phyloP scores from a whole-genome alignment of 1,140 invertebrate species.

The Neotoxoptera formosana region DNA sequence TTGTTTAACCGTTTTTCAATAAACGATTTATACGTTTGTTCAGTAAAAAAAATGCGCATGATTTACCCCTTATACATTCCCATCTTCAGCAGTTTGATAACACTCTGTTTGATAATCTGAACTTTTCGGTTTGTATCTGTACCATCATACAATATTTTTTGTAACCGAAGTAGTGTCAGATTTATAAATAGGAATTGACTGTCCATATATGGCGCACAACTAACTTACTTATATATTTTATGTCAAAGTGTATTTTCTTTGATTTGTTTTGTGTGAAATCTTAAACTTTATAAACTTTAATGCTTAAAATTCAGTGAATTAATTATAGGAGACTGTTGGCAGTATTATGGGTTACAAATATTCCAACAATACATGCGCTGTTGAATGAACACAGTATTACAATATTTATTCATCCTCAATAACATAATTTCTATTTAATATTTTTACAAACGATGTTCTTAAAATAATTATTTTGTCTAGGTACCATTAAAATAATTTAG shows the following conservation, averaged over 20 bases:
- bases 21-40: conserved; percentile 30
- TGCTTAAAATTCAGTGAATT: background rate
- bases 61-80: background rate
- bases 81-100: background rate
- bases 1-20: conserved; percentile 42
- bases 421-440: background rate
- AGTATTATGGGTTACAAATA: background rate
- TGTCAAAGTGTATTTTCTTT: conserved; percentile 1
- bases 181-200: background rate
- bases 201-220: background rate
- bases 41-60: background rate
- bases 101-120: background rate
- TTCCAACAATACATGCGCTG: background rate
- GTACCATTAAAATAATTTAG: background rate
- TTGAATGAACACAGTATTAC: background rate
- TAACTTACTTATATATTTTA: background rate
- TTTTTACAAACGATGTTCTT: background rate
- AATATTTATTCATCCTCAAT: background rate
- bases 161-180: background rate
- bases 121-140: background rate
- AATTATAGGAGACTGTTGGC: background rate
- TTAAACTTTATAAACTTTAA: conserved; percentile 19
- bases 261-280: background rate
- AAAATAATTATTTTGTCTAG: background rate
- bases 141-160: background rate